Evolutionary conservation across 2,797 vertebrate genomes (phyloP).

Genomic region (Bradypodion pumilum): DNA sequence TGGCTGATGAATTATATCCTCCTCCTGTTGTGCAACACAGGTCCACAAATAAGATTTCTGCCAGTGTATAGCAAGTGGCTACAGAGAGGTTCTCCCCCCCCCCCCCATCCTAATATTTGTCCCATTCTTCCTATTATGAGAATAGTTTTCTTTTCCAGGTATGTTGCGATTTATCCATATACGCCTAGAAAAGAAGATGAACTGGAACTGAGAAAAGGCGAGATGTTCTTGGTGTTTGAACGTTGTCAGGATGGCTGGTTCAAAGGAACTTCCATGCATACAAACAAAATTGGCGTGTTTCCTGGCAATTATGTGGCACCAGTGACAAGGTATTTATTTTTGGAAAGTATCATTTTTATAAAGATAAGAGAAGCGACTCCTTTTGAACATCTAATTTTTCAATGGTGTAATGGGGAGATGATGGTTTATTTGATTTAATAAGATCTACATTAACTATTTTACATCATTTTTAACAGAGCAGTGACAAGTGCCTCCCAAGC

Average conservation of each 20-base stretch:
- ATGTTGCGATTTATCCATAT: slow-evolving; percentile 95
- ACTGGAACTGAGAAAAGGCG: slow-evolving; percentile 94
- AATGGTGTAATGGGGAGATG: slow-evolving; percentile 47
- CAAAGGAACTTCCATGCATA: slow-evolving; percentile 99
- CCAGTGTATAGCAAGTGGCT: background rate
- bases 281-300: slow-evolving; percentile 97
- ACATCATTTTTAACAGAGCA: slow-evolving; percentile 77
- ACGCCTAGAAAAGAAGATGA: slow-evolving; percentile 96
- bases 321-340: slow-evolving; percentile 85
- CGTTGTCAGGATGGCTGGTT: slow-evolving; percentile 99
- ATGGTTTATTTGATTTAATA: slow-evolving; percentile 12
- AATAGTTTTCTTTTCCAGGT: slow-evolving; percentile 74
- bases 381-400: slow-evolving; percentile 41
- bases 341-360: slow-evolving; percentile 51
- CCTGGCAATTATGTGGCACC: slow-evolving; percentile 99
- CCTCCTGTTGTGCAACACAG: too few species aligned
- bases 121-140: background rate
- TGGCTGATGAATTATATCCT: too few species aligned
- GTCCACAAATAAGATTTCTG: too few species aligned
- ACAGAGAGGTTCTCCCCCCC: background rate
- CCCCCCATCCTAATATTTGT: background rate
- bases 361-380: background rate
- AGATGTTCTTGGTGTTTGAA: slow-evolving; percentile 98
- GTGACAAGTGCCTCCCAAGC: slow-evolving; percentile 84
- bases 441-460: background rate